Conservation (phyloP, 2,888 invertebrate genomes). For the Campoletis raptor region DNA sequence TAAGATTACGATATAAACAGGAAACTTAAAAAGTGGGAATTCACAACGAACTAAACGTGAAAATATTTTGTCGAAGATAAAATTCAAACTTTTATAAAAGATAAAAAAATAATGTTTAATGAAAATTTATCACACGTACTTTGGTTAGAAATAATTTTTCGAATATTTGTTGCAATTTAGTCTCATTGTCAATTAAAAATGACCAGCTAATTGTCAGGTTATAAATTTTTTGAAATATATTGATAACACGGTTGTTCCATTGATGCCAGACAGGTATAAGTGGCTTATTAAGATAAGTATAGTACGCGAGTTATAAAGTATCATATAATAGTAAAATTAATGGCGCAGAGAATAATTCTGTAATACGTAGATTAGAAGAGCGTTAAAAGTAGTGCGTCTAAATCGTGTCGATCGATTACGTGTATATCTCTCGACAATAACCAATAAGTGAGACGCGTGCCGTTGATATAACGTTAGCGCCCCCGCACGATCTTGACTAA, state of each 20-base stretch:
- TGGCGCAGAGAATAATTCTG: conserved; percentile 18
- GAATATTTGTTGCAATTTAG: neutral
- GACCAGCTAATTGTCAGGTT: neutral
- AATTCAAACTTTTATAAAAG: neutral
- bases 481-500: conserved; percentile 33
- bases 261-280: conserved; percentile 12
- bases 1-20: neutral
- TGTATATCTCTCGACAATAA: conserved; percentile 21
- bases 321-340: conserved; percentile 22
- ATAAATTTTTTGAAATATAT: neutral
- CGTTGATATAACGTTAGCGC: conserved; percentile 43
- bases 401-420: conserved; percentile 29
- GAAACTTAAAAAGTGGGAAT: neutral
- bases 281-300: conserved; percentile 14
- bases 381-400: neutral
- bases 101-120: no score
- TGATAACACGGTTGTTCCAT: neutral
- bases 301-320: neutral
- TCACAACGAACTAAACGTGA: neutral
- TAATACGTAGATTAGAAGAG: conserved; percentile 14
- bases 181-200: neutral
- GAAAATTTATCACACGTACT: no score
- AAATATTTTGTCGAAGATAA: neutral
- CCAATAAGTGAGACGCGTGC: conserved; percentile 49
- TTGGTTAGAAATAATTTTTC: neutral